phyloP scores from a whole-genome alignment of 2,797 vertebrate genomes.

The Acanthurus leucopareius region DNA sequence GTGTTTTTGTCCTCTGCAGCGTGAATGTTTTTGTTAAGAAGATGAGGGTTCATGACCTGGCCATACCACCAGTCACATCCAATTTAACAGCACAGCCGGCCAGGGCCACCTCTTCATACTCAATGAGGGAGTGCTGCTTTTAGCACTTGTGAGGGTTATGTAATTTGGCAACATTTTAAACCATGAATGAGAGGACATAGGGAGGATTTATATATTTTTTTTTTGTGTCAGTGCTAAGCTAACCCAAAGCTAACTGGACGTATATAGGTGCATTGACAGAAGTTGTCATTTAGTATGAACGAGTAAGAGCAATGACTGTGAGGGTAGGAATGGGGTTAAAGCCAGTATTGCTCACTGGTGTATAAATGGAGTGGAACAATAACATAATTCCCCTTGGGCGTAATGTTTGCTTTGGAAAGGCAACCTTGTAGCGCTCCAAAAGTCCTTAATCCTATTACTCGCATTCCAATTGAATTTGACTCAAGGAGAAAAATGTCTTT shows the following conservation, averaged over 20 bases:
- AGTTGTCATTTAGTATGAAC: conserved; percentile 42
- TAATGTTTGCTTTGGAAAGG: conserved; percentile 88
- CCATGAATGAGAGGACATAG: conserved; percentile 19
- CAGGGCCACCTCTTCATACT: conserved; percentile 53
- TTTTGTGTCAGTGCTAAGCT: conserved; percentile 8
- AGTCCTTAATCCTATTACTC: conserved; percentile 89
- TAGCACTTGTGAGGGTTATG: conserved; percentile 55
- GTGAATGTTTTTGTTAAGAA: conserved; percentile 87
- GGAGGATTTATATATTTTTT: conserved; percentile 1
- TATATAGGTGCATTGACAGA: conserved; percentile 24
- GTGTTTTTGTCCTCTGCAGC: conserved; percentile 80
- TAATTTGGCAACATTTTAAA: conserved; percentile 64
- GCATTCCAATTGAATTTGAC: conserved; percentile 87
- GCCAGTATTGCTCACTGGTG: conserved; percentile 76
- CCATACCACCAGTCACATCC: conserved; percentile 85
- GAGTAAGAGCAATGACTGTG: conserved; percentile 38
- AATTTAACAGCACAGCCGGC: conserved; percentile 76
- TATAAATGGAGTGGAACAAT: conserved; percentile 86
- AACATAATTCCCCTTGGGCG: conserved; percentile 82
- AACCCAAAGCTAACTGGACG: conserved; percentile 35
- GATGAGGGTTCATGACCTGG: conserved; percentile 83
- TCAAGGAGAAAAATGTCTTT: conserved; percentile 80
- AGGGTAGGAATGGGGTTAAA: conserved; percentile 62
- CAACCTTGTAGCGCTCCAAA: conserved; percentile 83
- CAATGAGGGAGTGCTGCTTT: conserved; percentile 34